Percentiles rank a stretch among this genome's conserved stretches.
These are phyloP conservation scores for Pseudoips prasinana DNA, from an alignment of 2,888 invertebrate species.

Conservation along the genomic window DNA sequence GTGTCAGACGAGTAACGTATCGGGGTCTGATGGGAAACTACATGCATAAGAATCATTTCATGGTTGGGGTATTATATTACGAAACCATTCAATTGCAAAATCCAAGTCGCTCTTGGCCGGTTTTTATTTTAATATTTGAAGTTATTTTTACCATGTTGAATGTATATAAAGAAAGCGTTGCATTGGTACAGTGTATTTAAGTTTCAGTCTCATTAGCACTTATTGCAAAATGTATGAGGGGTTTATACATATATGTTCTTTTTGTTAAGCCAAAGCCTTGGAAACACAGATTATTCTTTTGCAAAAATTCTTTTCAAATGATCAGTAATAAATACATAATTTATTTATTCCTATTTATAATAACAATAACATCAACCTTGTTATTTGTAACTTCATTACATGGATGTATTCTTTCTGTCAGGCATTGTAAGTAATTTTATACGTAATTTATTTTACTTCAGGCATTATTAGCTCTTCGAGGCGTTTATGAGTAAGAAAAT, in stretches of 20 bases:
- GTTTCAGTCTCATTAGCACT: constrained; percentile 25
- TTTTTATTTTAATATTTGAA: too few species aligned
- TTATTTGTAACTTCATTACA: constrained; percentile 6
- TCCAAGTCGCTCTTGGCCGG: too few species aligned
- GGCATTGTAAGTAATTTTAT: constrained; percentile 12
- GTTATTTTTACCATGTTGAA: too few species aligned
- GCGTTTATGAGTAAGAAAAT: constrained; percentile 21
- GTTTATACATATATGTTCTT: too few species aligned
- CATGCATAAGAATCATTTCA: too few species aligned
- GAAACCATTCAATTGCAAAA: too few species aligned
- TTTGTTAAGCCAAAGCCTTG: constrained; percentile 25
- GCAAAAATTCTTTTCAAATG: constrained; percentile 16
- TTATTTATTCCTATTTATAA: constrained; percentile 17
- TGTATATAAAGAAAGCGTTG: too few species aligned
- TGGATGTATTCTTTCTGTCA: constrained; percentile 11
- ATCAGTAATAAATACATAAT: constrained; percentile 21
- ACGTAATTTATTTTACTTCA: constrained; percentile 4
- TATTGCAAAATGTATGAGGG: constrained; percentile 10
- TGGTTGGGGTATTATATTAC: too few species aligned
- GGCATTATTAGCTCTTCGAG: constrained; percentile 1
- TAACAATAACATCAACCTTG: constrained; percentile 24
- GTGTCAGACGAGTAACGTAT: too few species aligned
- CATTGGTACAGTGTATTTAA: constrained; percentile 25
- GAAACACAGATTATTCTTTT: constrained; percentile 18
- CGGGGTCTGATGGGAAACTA: too few species aligned